Conservation (phyloP, 2,113 vertebrate species). For the Phyllopteryx taeniolatus region DNA sequence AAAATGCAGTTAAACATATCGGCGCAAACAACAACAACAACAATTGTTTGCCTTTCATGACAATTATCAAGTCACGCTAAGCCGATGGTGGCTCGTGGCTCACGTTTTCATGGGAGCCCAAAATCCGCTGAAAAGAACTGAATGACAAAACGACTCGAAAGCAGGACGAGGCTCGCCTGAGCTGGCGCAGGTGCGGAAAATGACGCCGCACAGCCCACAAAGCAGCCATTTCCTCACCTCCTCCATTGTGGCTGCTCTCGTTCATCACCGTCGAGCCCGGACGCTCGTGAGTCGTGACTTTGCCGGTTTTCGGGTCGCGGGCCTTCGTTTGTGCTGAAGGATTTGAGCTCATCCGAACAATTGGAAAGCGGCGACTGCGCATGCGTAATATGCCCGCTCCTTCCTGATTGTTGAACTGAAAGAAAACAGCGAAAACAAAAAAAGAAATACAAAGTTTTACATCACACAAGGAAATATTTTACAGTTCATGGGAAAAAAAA, state of each 20-base stretch:
- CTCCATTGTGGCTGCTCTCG: slow-evolving; percentile 42
- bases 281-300: too few species aligned
- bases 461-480: too few species aligned
- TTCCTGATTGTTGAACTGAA: too few species aligned
- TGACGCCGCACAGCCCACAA: not conserved
- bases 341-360: slow-evolving; percentile 19
- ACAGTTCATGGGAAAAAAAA: too few species aligned
- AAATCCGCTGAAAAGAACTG: too few species aligned
- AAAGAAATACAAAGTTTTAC: too few species aligned
- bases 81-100: not conserved
- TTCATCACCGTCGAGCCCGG: slow-evolving; percentile 28
- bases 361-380: slow-evolving; percentile 46
- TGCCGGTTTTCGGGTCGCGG: not conserved
- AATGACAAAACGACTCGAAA: not conserved
- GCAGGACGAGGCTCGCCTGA: not conserved
- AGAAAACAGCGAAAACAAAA: too few species aligned
- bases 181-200: not conserved
- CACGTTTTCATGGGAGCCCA: not conserved
- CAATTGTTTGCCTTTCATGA: too few species aligned
- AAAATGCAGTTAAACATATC: not conserved
- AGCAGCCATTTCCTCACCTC: slow-evolving; percentile 42
- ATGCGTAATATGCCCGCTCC: slow-evolving; percentile 16
- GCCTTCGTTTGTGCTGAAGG: not conserved
- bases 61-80: not conserved
- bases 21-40: too few species aligned